These are phyloP conservation scores for Lapara coniferarum DNA, from an alignment of 2,888 invertebrate genomes.

Conservation along the genomic window DNA sequence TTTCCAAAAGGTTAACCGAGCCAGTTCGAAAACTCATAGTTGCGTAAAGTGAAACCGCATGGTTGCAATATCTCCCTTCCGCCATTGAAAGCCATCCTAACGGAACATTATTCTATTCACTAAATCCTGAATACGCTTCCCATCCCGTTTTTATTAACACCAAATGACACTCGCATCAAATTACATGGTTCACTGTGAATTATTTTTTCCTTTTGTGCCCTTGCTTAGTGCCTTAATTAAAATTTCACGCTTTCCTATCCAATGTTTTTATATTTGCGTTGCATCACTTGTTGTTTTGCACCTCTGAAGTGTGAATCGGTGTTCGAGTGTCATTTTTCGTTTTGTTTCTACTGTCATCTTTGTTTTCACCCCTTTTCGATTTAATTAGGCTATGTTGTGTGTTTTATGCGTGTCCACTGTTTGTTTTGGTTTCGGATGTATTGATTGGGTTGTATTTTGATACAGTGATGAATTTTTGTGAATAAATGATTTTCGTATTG, in stretches of 20 bases:
- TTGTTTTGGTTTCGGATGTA: constrained; percentile 18
- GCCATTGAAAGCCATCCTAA: constrained; percentile 60
- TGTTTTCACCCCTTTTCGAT: constrained; percentile 58
- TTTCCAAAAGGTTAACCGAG: constrained; percentile 29
- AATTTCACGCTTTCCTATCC: constrained; percentile 69
- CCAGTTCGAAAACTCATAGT: constrained; percentile 40
- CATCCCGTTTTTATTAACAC: constrained; percentile 56
- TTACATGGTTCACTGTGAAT: constrained; percentile 74
- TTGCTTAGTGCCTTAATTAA: constrained; percentile 78
- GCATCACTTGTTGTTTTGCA: constrained; percentile 71
- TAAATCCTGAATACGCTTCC: constrained; percentile 53
- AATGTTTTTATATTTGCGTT: constrained; percentile 51
- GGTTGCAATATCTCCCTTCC: constrained; percentile 42
- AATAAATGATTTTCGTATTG: too few relatives aligned
- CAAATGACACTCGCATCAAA: constrained; percentile 71
- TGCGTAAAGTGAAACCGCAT: constrained; percentile 37
- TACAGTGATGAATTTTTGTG: too few relatives aligned
- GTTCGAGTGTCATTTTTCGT: constrained; percentile 59
- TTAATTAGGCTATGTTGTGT: constrained; percentile 58
- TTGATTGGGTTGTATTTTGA: neutral
- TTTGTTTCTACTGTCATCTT: constrained; percentile 52
- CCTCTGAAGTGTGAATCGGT: constrained; percentile 77
- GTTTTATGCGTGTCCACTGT: constrained; percentile 29
- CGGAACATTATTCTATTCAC: constrained; percentile 67
- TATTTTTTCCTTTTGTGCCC: constrained; percentile 63